Evolutionary conservation across 2,888 invertebrate genomes (phyloP).

Genomic region (Spilarctia lutea): DNA sequence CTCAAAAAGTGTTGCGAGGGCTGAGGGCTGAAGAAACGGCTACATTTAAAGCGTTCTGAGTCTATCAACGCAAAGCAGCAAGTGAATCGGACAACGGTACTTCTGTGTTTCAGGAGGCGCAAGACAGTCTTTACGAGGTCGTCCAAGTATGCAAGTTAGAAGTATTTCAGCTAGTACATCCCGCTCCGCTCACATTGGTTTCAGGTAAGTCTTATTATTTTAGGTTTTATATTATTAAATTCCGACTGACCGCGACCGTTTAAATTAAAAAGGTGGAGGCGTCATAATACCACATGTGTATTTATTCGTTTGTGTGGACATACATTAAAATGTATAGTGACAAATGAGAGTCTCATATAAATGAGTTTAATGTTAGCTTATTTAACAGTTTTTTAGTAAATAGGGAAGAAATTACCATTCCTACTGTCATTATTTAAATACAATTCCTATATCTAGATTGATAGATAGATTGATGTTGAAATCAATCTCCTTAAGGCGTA

Average conservation of each 20-base stretch:
- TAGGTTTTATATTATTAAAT: background rate
- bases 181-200: conserved; percentile 70
- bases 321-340: background rate
- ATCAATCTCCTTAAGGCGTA: too few species aligned
- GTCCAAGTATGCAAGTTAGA: conserved; percentile 66
- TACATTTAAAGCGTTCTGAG: background rate
- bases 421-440: too few species aligned
- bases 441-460: too few species aligned
- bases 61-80: background rate
- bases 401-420: too few species aligned
- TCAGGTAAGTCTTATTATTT: conserved; percentile 55
- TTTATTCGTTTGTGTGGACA: background rate
- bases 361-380: too few species aligned
- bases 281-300: background rate
- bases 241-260: background rate
- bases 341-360: too few species aligned
- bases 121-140: conserved; percentile 60
- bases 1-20: background rate
- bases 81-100: background rate
- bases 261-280: background rate
- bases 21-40: too few species aligned
- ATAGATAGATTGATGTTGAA: too few species aligned
- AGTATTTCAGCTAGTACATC: conserved; percentile 77
- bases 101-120: conserved; percentile 58
- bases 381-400: too few species aligned